phyloP scores from a whole-genome alignment of 2,113 vertebrate species.

The Sinosuthora webbiana region DNA sequence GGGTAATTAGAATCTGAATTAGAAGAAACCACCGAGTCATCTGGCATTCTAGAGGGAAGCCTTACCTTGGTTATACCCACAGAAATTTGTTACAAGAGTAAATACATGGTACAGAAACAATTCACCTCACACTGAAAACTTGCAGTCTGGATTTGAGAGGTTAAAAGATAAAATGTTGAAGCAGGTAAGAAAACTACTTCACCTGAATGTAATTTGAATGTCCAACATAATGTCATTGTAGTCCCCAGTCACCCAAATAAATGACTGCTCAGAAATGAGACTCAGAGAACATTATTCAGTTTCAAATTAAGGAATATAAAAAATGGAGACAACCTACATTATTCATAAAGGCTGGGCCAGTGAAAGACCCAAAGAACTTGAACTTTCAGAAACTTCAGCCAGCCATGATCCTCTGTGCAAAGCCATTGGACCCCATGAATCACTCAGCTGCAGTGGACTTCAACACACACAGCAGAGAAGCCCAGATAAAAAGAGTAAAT shows the following conservation, averaged over 20 bases:
- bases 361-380: neutral
- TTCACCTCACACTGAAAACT: neutral
- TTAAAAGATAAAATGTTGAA: neutral
- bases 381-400: neutral
- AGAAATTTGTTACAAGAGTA: neutral
- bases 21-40: neutral
- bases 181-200: neutral
- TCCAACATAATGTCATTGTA: neutral
- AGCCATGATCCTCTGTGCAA: neutral
- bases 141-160: neutral
- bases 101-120: neutral
- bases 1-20: neutral
- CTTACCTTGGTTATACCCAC: neutral
- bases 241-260: neutral
- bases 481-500: neutral
- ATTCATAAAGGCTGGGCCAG: neutral
- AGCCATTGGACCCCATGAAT: neutral
- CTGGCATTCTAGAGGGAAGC: neutral
- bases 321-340: neutral
- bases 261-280: neutral
- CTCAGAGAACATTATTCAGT: neutral
- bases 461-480: neutral
- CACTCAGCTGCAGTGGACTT: neutral
- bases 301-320: constrained; percentile 8
- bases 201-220: neutral